Base-by-base conservation (phyloP, 2,888 invertebrate genomes). In the Metalampra italica region DNA sequence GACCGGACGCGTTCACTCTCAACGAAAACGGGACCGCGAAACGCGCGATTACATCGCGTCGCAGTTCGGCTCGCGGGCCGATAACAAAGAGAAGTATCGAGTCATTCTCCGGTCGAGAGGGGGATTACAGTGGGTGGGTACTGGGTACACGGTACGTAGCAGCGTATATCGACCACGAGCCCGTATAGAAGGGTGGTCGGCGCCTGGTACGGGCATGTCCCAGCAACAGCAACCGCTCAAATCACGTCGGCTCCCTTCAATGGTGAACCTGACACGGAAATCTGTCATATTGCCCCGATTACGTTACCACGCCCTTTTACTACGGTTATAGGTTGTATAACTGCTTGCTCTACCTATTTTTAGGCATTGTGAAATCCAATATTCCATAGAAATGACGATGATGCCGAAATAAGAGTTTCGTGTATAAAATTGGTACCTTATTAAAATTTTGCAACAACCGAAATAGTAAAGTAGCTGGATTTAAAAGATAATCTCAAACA, bases 201-300 rank as follows among this genome's bases (percentile, higher is more conserved):
- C 78, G 83, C 79, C 88, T 82, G 88, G 88, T 71, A 80, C 82
- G 71, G 42, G 78, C 71, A 58, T 68, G 77, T 65, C 64, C 75
- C 29, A 74, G 72, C 69, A 64, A 74, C 64, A 64, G 66, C 66
- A 77, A 72, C 63, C 70, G 63, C 59, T 70, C 65, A 62, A 59
- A 68, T 77, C 83, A 81, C 82, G 81, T 80, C 79, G 71, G 62
- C 60, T 72, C 68, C 63, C 61, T 68, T 66, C 61, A 66, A 64
- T 67, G 53, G 56, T 57, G 49, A 75, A 72, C 61, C 60, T 65
- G 67, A 71, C 71, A 77, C 74, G 69, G 59, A 75, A 45, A 72
- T 67, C 67, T 69, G 65, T 64, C 61, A 69, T 63, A 61, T 58
- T 60, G 52, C 47, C 67, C 62, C 54, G 53, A 64, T 68, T 66